Conservation (phyloP, 2,797 vertebrate species). For the Clarias fuscus region DNA sequence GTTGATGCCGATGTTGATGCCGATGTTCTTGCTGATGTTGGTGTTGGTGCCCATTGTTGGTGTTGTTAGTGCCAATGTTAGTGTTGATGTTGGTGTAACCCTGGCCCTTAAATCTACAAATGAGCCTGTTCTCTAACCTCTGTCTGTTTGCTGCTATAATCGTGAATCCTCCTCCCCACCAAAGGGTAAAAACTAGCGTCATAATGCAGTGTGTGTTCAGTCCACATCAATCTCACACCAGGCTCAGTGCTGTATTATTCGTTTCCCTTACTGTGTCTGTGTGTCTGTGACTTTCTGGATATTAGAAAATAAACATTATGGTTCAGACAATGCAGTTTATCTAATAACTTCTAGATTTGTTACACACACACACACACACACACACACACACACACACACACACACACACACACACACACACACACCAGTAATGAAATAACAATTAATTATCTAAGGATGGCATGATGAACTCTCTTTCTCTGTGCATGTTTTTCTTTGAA, state of each 20-base stretch:
- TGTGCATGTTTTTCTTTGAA: not conserved
- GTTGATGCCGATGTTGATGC: accelerated
- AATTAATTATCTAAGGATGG: not conserved
- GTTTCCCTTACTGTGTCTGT: not conserved
- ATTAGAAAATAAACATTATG: not conserved
- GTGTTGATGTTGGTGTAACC: no score
- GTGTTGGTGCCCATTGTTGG: no score
- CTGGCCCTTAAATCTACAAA: no score
- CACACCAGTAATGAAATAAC: not conserved
- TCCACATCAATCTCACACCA: not conserved
- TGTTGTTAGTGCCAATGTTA: no score
- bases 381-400: not conserved
- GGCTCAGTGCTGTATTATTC: not conserved
- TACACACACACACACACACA: not conserved
- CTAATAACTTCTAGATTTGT: not conserved
- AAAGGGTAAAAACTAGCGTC: no score
- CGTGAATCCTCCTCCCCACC: no score
- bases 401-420: not conserved
- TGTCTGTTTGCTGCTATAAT: no score
- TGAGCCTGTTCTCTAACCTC: no score
- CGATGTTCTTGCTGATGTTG: no score
- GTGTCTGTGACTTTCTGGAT: not conserved
- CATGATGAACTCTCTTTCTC: not conserved
- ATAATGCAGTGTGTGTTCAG: not conserved
- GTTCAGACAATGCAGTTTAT: not conserved